Percentiles rank a stretch among this genome's conserved stretches.
Evolutionary conservation across 2,797 vertebrate species (phyloP).

Genomic region (Pantherophis vulpinus): DNA sequence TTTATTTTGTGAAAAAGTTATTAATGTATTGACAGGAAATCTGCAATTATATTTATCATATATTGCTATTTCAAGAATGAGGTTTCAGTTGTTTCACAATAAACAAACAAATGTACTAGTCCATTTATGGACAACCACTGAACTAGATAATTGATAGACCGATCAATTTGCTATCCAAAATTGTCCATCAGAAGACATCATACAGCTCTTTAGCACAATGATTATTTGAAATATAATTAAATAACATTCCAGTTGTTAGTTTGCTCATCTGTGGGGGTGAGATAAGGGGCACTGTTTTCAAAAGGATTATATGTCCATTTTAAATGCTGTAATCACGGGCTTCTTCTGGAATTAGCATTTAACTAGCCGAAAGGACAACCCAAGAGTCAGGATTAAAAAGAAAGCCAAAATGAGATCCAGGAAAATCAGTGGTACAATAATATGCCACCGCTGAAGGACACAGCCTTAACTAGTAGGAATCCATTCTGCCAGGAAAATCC

Average conservation of each 20-base stretch:
- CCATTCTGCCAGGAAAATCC: neutral
- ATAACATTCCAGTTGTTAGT: neutral
- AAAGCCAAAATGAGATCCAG: neutral
- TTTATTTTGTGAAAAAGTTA: neutral
- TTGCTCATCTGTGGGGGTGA: neutral
- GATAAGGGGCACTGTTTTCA: neutral
- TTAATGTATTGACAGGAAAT: neutral
- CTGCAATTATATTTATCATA: neutral
- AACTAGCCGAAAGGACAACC: neutral
- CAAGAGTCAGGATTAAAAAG: neutral
- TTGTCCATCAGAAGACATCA: conserved; percentile 38
- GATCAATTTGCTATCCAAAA: neutral
- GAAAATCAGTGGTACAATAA: neutral
- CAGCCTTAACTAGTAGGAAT: neutral
- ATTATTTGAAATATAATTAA: neutral
- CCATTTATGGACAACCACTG: neutral
- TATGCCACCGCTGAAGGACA: neutral
- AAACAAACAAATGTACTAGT: neutral
- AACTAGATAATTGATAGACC: neutral
- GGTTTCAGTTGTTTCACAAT: neutral
- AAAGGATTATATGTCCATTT: neutral
- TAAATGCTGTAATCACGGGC: neutral
- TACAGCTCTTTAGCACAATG: neutral
- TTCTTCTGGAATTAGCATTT: neutral
- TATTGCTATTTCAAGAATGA: neutral